A percentile compares a stretch with the other conserved stretches of the same genome.
These are phyloP conservation scores for Acromyrmex heyeri DNA, from an alignment of 1,140 invertebrate genomes.

Conservation along the genomic window DNA sequence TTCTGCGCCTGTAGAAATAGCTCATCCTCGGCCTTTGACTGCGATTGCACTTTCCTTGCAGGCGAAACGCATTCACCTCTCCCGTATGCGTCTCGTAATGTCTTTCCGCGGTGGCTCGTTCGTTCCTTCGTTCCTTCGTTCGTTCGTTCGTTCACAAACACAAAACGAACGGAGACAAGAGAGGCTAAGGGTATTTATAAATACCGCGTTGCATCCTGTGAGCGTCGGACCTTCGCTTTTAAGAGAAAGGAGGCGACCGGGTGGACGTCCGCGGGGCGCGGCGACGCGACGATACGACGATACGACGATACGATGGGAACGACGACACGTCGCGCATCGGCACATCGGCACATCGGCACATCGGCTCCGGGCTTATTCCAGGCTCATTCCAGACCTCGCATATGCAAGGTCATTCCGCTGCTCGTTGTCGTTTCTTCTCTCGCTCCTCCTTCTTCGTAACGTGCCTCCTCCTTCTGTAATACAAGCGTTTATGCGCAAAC, in stretches of 20 bases:
- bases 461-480: conserved; percentile 45
- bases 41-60: conserved; percentile 49
- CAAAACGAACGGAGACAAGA: conserved; percentile 67
- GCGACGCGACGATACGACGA: not conserved
- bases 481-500: conserved; percentile 44
- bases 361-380: conserved; percentile 80
- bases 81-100: conserved; percentile 28
- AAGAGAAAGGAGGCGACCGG: conserved; percentile 66
- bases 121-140: too few species aligned
- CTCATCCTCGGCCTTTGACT: conserved; percentile 42
- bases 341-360: conserved; percentile 79
- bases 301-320: conserved; percentile 14
- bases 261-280: not conserved
- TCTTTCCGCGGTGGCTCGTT: conserved; percentile 42
- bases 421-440: conserved; percentile 77
- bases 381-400: conserved; percentile 70
- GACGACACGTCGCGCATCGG: conserved; percentile 75
- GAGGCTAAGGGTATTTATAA: conserved; percentile 81
- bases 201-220: conserved; percentile 73
- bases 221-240: conserved; percentile 78
- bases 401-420: conserved; percentile 85
- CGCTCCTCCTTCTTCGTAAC: not conserved
- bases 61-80: conserved; percentile 40
- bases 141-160: conserved; percentile 46
- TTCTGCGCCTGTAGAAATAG: conserved; percentile 5